A percentile compares a stretch with the other conserved stretches of the same genome.
Evolutionary conservation across 2,113 vertebrate genomes (phyloP).

Genomic region (Halichoerus grypus): DNA sequence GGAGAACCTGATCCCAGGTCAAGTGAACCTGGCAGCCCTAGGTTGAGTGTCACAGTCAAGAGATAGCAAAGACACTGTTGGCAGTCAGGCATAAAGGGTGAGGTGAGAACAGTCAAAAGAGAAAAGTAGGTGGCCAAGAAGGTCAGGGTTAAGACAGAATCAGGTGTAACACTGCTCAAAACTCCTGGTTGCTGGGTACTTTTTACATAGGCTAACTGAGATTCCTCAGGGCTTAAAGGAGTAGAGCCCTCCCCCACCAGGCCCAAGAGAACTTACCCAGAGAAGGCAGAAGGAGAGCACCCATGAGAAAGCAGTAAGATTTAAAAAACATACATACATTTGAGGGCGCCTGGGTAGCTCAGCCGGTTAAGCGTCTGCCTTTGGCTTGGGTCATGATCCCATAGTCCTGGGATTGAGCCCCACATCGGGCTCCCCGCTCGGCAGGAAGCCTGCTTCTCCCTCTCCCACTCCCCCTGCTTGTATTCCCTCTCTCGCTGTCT

Average conservation of each 20-base stretch:
- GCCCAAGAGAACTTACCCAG: not conserved
- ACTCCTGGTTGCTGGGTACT: not conserved
- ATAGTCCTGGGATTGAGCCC: too few species aligned
- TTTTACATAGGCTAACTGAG: not conserved
- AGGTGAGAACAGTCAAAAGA: not conserved
- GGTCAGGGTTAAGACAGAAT: not conserved
- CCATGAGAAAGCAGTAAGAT: not conserved
- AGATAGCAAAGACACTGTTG: not conserved
- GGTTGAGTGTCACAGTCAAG: not conserved
- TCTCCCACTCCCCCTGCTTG: too few species aligned
- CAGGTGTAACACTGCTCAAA: not conserved
- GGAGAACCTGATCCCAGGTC: not conserved
- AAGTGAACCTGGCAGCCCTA: not conserved
- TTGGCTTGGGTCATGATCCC: too few species aligned
- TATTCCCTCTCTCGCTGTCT: too few species aligned
- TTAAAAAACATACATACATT: not conserved
- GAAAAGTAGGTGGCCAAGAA: not conserved
- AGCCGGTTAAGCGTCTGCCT: too few species aligned
- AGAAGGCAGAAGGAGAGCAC: not conserved
- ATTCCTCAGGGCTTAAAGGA: not conserved
- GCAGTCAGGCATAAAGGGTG: not conserved
- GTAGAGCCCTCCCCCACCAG: not conserved
- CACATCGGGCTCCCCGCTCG: too few species aligned
- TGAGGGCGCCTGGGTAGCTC: not conserved
- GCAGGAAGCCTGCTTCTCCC: too few species aligned